Conservation (phyloP, 2,113 vertebrate species). For the Perca fluviatilis region DNA sequence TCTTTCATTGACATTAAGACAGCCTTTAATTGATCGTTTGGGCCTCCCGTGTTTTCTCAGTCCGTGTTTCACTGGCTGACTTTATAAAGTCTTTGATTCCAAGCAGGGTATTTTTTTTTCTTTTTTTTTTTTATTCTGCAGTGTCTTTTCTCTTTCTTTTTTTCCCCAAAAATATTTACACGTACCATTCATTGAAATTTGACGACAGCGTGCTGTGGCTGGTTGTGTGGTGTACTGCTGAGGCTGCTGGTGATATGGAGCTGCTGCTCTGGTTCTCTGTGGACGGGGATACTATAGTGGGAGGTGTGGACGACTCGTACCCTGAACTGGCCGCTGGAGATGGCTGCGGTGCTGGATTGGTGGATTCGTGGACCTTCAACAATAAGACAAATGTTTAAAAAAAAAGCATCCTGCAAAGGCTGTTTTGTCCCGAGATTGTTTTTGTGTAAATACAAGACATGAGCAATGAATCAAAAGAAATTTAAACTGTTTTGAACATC, state of each 20-base stretch:
- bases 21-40: slow-evolving; percentile 83
- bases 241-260: slow-evolving; percentile 97
- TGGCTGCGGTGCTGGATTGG: slow-evolving; percentile 94
- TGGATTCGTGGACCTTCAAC: slow-evolving; percentile 95
- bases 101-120: slow-evolving; percentile 81
- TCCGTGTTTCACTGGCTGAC: slow-evolving; percentile 89
- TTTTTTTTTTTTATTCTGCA: slow-evolving; percentile 81
- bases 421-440: neutral
- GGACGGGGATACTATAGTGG: slow-evolving; percentile 98
- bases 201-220: slow-evolving; percentile 98
- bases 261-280: slow-evolving; percentile 98
- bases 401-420: neutral
- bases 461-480: slow-evolving; percentile 37
- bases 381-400: slow-evolving; percentile 1
- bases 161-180: slow-evolving; percentile 91
- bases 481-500: slow-evolving; percentile 30
- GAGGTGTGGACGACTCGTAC: slow-evolving; percentile 98
- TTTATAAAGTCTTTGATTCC: slow-evolving; percentile 86
- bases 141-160: slow-evolving; percentile 71
- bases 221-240: slow-evolving; percentile 96
- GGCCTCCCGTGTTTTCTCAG: slow-evolving; percentile 85
- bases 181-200: slow-evolving; percentile 99
- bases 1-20: slow-evolving; percentile 80
- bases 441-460: slow-evolving; percentile 3
- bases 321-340: slow-evolving; percentile 99